Evolutionary conservation across 2,888 invertebrate species (phyloP).

Genomic region (Nomada fucata): DNA sequence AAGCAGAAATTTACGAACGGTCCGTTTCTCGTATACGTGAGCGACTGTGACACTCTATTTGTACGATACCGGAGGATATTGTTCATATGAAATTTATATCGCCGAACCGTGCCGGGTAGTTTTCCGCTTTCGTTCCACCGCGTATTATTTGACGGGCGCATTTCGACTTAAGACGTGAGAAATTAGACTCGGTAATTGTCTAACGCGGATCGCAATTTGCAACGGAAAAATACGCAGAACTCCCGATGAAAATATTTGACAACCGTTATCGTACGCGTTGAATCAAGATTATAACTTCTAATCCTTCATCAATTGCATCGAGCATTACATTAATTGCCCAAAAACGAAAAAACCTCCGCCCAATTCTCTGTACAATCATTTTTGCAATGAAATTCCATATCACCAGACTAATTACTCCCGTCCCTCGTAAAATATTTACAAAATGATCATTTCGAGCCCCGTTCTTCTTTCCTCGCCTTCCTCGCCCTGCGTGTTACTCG

Average conservation of each 20-base stretch:
- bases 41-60: conserved; percentile 42
- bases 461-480: neutral
- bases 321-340: too few species aligned
- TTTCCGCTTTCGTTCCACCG: neutral
- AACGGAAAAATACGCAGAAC: neutral
- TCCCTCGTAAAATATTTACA: neutral
- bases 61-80: neutral
- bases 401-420: too few species aligned
- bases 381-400: too few species aligned
- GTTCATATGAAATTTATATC: conserved; percentile 30
- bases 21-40: conserved; percentile 3
- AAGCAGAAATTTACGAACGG: conserved; percentile 38
- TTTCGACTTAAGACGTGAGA: neutral
- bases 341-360: too few species aligned
- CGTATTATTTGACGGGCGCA: neutral
- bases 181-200: neutral
- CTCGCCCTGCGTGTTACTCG: neutral
- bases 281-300: too few species aligned
- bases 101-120: neutral
- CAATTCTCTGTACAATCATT: too few species aligned
- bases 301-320: too few species aligned
- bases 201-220: neutral
- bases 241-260: too few species aligned
- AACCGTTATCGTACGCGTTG: too few species aligned
- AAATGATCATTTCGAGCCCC: neutral